These are phyloP conservation scores for Melipona bicolor DNA, from an alignment of 2,888 invertebrate species.

Conservation along the genomic window DNA sequence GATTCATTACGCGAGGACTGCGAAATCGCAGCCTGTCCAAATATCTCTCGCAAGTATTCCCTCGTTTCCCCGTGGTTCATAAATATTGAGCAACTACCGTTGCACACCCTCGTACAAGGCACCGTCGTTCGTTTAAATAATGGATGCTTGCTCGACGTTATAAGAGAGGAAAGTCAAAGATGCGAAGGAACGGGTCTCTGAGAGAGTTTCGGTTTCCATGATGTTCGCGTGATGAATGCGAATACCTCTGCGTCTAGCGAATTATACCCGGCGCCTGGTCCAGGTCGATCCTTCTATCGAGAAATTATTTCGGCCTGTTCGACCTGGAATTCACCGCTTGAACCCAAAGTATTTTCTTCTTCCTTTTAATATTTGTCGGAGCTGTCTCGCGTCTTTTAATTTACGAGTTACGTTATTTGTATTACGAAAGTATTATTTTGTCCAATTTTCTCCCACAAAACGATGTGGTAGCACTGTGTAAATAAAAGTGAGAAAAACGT, in stretches of 20 bases:
- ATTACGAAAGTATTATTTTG: no score
- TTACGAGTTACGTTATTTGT: no score
- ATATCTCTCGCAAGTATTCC: constrained; percentile 27
- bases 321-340: no score
- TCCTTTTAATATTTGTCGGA: background rate
- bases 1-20: constrained; percentile 36
- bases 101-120: constrained; percentile 32
- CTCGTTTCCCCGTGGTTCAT: constrained; percentile 16
- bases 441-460: no score
- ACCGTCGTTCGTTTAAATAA: constrained; percentile 53
- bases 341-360: background rate
- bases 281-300: constrained; percentile 30
- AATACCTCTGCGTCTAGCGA: constrained; percentile 34
- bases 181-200: background rate
- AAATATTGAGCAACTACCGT: constrained; percentile 44
- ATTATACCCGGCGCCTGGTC: constrained; percentile 14
- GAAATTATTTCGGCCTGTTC: constrained; percentile 14
- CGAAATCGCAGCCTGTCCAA: constrained; percentile 15
- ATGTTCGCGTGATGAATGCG: constrained; percentile 33
- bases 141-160: constrained; percentile 30
- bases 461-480: no score
- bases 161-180: background rate
- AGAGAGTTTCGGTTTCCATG: background rate
- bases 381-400: background rate
- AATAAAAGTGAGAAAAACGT: no score